phyloP scores from a whole-genome alignment of 1,140 invertebrate species.

The Carposina sasakii region DNA sequence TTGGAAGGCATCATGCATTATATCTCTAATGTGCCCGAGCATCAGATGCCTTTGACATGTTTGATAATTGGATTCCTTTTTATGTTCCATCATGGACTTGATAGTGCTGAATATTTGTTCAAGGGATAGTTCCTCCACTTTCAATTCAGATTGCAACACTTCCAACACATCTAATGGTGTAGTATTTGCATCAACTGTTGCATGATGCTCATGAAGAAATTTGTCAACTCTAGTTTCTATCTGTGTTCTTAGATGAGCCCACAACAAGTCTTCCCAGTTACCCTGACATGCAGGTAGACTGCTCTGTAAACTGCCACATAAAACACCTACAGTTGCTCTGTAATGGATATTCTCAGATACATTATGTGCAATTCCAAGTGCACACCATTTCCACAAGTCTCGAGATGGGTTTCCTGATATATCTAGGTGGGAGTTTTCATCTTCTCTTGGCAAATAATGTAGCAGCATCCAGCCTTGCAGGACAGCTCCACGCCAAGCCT shows the following conservation, averaged over 20 bases:
- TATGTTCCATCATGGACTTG: constrained; percentile 60
- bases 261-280: constrained; percentile 92
- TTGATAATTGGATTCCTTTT: constrained; percentile 66
- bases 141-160: constrained; percentile 84
- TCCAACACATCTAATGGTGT: constrained; percentile 78
- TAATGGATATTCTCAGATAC: constrained; percentile 74
- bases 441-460: constrained; percentile 55
- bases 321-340: constrained; percentile 81
- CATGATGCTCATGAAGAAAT: constrained; percentile 75
- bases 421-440: constrained; percentile 69
- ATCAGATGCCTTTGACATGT: constrained; percentile 62
- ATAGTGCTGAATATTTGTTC: constrained; percentile 80
- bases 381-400: constrained; percentile 92
- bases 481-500: constrained; percentile 91
- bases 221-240: constrained; percentile 90
- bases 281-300: constrained; percentile 80
- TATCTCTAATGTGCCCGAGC: constrained; percentile 57
- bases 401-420: constrained; percentile 89
- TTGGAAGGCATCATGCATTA: constrained; percentile 59
- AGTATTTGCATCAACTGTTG: constrained; percentile 68
- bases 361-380: constrained; percentile 80
- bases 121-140: constrained; percentile 72
- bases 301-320: constrained; percentile 88
- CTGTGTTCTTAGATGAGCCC: constrained; percentile 88
- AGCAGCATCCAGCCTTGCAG: constrained; percentile 90